Conservation (phyloP, 1,140 invertebrate species). For the Colletes latitarsis region DNA sequence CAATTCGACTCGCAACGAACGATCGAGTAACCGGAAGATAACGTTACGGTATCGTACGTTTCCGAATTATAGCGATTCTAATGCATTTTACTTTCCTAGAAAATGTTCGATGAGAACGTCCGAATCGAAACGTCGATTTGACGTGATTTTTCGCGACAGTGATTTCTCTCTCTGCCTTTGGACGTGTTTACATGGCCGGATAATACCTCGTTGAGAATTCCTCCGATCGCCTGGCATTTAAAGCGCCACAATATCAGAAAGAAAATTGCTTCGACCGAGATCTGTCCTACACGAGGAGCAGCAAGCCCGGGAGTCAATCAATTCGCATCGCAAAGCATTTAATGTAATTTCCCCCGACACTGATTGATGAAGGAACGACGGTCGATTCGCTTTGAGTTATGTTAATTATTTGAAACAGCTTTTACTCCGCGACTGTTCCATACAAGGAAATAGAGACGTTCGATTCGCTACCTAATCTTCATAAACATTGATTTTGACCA, state of each 20-base stretch:
- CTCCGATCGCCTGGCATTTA: neutral
- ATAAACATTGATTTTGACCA: too few relatives aligned
- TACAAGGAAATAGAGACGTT: too few relatives aligned
- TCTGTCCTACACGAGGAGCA: constrained; percentile 3
- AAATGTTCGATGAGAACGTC: too few relatives aligned
- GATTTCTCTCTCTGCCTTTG: neutral
- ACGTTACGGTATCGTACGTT: too few relatives aligned
- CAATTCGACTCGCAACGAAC: too few relatives aligned
- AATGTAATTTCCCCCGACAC: constrained; percentile 33
- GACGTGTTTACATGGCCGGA: neutral
- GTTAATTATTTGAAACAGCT: constrained; percentile 24
- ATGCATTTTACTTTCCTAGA: too few relatives aligned
- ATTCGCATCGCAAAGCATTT: constrained; percentile 26
- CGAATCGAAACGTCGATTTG: neutral
- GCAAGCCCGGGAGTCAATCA: constrained; percentile 13
- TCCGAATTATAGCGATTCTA: too few relatives aligned
- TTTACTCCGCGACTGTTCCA: neutral
- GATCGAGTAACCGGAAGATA: too few relatives aligned
- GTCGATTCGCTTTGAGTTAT: constrained; percentile 31
- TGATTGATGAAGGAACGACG: constrained; percentile 14
- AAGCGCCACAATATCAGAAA: neutral
- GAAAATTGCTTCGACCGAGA: constrained; percentile 18
- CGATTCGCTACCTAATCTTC: too few relatives aligned
- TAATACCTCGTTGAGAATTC: neutral
- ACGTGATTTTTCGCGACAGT: neutral